A percentile compares a stretch with the other conserved stretches of the same genome.
These are phyloP conservation scores for Eclectus roratus DNA, from an alignment of 2,113 vertebrate species.

Conservation along the genomic window DNA sequence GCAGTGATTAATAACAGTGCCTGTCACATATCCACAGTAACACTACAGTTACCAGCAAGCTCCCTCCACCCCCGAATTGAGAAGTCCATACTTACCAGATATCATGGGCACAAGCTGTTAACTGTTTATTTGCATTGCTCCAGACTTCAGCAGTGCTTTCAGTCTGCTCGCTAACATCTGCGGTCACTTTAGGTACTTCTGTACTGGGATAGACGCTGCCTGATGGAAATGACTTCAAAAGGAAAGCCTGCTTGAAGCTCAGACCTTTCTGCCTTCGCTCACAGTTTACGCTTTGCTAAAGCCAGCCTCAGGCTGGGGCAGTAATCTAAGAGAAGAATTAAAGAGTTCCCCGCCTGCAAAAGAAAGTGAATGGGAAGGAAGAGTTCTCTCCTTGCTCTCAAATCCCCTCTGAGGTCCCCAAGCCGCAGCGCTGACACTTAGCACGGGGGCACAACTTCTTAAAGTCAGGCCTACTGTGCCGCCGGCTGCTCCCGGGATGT, in stretches of 20 bases:
- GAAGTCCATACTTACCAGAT: slow-evolving; percentile 72
- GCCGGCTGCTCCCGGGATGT: slow-evolving; percentile 48
- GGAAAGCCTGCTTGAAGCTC: background rate
- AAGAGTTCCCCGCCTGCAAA: background rate
- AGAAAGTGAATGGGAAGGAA: background rate
- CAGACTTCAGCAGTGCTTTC: slow-evolving; percentile 26
- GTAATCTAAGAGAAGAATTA: background rate
- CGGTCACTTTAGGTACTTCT: background rate
- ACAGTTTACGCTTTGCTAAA: background rate
- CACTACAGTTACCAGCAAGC: background rate
- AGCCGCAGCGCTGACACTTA: background rate
- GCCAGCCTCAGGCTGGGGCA: background rate
- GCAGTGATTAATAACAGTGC: background rate
- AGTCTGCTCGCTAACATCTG: background rate
- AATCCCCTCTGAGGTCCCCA: slow-evolving; percentile 28
- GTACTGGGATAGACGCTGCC: background rate
- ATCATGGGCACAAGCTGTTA: background rate
- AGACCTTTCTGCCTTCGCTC: background rate
- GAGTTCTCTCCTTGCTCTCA: slow-evolving; percentile 13
- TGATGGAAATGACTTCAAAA: background rate
- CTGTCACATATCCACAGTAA: background rate
- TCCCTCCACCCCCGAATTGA: background rate
- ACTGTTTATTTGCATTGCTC: slow-evolving; percentile 30
- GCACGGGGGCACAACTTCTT: slow-evolving; percentile 14
- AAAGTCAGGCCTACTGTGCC: slow-evolving; percentile 36